Conservation (phyloP, 2,113 vertebrate genomes). For the Vulpes lagopus region DNA sequence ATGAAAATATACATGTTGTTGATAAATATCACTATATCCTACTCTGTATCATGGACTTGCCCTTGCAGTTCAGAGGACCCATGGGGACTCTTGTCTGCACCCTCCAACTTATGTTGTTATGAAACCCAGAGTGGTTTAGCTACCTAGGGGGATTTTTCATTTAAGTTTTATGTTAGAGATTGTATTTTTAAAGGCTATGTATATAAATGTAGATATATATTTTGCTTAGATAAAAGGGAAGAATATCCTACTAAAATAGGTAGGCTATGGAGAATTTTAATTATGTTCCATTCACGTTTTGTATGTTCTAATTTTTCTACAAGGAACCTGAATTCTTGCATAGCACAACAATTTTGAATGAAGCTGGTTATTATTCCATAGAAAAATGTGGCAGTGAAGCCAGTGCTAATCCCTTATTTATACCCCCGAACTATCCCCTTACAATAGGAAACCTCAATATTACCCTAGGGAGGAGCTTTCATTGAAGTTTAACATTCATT, state of each 20-base stretch:
- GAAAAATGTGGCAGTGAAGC: not conserved
- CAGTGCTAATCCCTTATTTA: not conserved
- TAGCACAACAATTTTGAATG: not conserved
- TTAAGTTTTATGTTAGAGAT: conserved; percentile 47
- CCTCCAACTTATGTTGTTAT: conserved; percentile 28
- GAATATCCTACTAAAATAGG: not conserved
- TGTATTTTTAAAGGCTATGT: conserved; percentile 22
- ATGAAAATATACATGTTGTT: conserved; percentile 86
- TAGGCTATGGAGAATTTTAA: not conserved
- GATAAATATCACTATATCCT: conserved; percentile 76
- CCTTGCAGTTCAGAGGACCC: conserved; percentile 3
- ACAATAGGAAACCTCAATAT: not conserved
- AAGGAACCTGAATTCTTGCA: not conserved
- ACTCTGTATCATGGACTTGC: not conserved
- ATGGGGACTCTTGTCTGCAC: conserved; percentile 53
- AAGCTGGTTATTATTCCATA: not conserved
- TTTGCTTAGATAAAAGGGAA: not conserved
- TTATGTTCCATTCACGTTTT: not conserved
- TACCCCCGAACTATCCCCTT: not conserved
- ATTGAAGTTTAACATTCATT: not conserved
- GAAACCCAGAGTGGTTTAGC: conserved; percentile 47
- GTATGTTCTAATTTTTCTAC: not conserved
- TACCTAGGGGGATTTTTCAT: conserved; percentile 10
- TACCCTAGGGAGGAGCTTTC: not conserved
- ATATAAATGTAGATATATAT: not conserved